These are phyloP conservation scores for Phalloptychus januarius DNA, from an alignment of 2,797 vertebrate species.

Conservation along the genomic window DNA sequence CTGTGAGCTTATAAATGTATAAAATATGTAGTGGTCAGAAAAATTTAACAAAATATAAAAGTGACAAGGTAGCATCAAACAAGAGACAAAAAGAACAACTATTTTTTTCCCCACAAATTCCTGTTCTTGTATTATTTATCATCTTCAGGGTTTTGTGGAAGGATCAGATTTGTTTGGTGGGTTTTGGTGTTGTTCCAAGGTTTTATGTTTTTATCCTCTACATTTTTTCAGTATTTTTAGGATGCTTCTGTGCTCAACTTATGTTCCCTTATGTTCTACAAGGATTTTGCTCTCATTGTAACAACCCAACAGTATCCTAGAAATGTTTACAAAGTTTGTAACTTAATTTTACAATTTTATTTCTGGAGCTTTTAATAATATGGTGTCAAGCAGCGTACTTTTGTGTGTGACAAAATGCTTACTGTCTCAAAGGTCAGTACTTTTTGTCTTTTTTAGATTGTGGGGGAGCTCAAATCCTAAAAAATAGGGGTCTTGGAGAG, in stretches of 20 bases:
- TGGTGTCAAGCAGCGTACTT: not conserved
- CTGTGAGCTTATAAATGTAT: not conserved
- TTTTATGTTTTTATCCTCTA: not conserved
- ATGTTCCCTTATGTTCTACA: not conserved
- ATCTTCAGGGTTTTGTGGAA: not conserved
- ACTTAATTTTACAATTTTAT: not conserved
- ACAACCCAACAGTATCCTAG: not conserved
- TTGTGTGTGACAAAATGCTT: not conserved
- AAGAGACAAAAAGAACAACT: not conserved
- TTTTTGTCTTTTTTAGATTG: not conserved
- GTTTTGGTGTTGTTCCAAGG: not conserved
- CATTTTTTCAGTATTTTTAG: not conserved
- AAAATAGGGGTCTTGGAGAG: not conserved
- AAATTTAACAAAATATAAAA: not conserved
- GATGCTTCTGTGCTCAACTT: not conserved
- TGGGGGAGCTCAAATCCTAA: not conserved
- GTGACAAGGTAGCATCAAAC: not conserved
- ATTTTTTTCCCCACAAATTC: not conserved
- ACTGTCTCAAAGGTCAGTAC: not conserved
- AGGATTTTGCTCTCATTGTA: not conserved
- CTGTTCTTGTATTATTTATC: not conserved
- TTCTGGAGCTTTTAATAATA: not conserved
- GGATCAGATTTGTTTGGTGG: not conserved
- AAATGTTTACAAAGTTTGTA: not conserved
- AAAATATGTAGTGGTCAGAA: not conserved